Base-by-base conservation (phyloP, 2,888 invertebrate genomes). In the Pardosa pseudoannulata region DNA sequence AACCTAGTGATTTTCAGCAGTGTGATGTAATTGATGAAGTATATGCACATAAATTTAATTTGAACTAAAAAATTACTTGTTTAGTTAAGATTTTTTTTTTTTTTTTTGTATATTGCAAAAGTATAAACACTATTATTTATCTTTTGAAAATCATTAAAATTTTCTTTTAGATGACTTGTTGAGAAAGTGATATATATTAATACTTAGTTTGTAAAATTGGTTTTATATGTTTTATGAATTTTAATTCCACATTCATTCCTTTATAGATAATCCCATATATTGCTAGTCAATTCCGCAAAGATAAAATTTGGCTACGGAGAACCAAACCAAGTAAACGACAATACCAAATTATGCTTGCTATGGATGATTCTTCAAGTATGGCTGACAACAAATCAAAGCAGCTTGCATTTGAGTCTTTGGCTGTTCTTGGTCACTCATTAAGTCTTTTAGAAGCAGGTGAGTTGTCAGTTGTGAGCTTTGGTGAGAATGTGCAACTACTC, bases 281-380 rank as follows among this genome's bases (percentile, higher is more conserved):
- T 89, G 99, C 99, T 23, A 98, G 98, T 88, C 96, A 99, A 92
- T 99, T 98, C 93, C 94, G 99, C 65, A 99, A 99, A 91, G 99
- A 99, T 91, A 98, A 98, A 92, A 99, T 99, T 90, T 99, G 99
- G 99, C 91, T 99, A 90, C 93, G 99, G 16, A 93, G 99, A 78
- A 98, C 97, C 0, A 97, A 97, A 91, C 98, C 98, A 0, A 97
- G 97, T 0, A 97, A 97, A 91, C 93, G 99, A 70, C 96, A 99
- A 90, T 99, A 99, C 92, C 98, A 98, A 92, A 97, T 99, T 71
- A 95, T 98, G 27, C 93, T 99, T 65, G 99, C 99, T 0, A 95
- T 99, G 6, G 99, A 99, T 91, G 98, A 99, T 91, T 99, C 99
- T 0, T 94, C 95, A 13, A 93, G 93, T 80, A 94, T 94, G 94